Conservation (phyloP, 2,113 vertebrate species). For the Emydocephalus ijimae region DNA sequence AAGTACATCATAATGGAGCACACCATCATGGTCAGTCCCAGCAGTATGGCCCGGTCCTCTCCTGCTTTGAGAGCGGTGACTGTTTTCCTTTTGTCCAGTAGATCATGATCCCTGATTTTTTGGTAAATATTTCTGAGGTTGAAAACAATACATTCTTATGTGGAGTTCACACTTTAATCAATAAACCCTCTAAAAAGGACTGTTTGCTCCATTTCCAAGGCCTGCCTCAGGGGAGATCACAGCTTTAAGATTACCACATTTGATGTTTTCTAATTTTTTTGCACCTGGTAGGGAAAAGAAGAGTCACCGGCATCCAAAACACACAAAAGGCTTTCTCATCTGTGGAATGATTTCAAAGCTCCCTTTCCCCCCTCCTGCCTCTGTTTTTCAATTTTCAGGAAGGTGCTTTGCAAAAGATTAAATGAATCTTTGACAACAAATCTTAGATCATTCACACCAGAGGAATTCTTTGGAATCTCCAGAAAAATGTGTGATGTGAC, state of each 20-base stretch:
- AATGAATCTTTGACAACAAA: too few species aligned
- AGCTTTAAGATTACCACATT: constrained; percentile 27
- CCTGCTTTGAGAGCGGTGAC: constrained; percentile 91
- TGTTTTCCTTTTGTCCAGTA: constrained; percentile 93
- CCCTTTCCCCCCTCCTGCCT: background rate
- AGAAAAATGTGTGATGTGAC: background rate
- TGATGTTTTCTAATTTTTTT: constrained; percentile 41
- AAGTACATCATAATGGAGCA: constrained; percentile 93
- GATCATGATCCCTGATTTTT: constrained; percentile 86
- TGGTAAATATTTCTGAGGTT: constrained; percentile 89
- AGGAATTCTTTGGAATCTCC: background rate
- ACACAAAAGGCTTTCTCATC: constrained; percentile 31
- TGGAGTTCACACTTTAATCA: constrained; percentile 58
- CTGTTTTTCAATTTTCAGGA: constrained; percentile 4
- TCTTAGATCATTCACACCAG: background rate
- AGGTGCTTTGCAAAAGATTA: background rate
- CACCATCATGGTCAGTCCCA: constrained; percentile 90
- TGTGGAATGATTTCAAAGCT: constrained; percentile 39
- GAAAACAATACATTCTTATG: constrained; percentile 71
- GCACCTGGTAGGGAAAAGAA: constrained; percentile 44
- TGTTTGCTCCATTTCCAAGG: constrained; percentile 32
- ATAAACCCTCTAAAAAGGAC: constrained; percentile 22
- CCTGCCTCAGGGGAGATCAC: constrained; percentile 25
- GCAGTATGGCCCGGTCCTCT: constrained; percentile 89
- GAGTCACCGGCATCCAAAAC: constrained; percentile 43